Evolutionary conservation across 2,888 invertebrate genomes (phyloP).

Genomic region (Rhagophthalmus giganteus): DNA sequence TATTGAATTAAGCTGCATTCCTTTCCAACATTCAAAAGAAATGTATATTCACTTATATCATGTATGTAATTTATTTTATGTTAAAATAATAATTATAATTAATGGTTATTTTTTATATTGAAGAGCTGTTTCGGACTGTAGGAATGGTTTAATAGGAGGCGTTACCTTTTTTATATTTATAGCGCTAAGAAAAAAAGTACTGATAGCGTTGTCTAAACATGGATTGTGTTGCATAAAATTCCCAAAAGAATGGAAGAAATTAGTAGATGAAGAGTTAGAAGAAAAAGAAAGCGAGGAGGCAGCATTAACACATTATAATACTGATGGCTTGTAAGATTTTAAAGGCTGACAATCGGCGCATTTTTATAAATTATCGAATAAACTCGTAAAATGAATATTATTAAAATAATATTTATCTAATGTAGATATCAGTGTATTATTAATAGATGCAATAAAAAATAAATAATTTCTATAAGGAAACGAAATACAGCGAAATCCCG

Average conservation of each 20-base stretch:
- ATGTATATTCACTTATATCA: neutral
- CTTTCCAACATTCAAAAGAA: too few relatives aligned
- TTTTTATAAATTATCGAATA: too few relatives aligned
- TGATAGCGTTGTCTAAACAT: constrained; percentile 47
- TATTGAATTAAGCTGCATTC: constrained; percentile 14
- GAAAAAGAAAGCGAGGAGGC: constrained; percentile 14
- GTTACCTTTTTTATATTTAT: constrained; percentile 54
- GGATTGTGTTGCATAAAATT: constrained; percentile 47
- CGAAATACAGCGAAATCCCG: too few relatives aligned
- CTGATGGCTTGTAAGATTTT: neutral
- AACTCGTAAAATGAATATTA: too few relatives aligned
- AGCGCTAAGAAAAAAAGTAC: constrained; percentile 57
- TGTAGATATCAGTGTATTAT: too few relatives aligned
- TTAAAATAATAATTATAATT: neutral
- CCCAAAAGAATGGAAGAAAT: constrained; percentile 52
- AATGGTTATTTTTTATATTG: neutral
- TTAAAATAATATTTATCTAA: too few relatives aligned
- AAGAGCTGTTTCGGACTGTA: constrained; percentile 52
- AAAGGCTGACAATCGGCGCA: neutral
- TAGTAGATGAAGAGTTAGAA: constrained; percentile 47
- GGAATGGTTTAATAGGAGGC: constrained; percentile 55
- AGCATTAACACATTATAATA: neutral
- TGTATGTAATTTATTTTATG: too few relatives aligned
- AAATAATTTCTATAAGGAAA: too few relatives aligned
- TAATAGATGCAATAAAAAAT: too few relatives aligned